These are phyloP conservation scores for Lonchura striata DNA, from an alignment of 2,113 vertebrate genomes.

Conservation along the genomic window DNA sequence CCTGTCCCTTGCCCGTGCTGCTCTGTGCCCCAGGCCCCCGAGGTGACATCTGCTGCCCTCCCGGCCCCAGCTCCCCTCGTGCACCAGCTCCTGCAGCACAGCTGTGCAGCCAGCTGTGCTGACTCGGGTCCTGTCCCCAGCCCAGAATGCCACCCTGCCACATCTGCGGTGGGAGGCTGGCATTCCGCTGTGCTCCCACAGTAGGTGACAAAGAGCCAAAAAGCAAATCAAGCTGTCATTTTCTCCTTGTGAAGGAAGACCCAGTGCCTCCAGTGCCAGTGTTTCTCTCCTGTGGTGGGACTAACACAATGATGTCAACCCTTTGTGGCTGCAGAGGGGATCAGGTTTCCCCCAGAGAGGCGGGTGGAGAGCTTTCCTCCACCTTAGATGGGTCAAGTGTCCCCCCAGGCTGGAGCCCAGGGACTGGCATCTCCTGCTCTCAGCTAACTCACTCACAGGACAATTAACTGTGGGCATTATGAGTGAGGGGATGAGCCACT, in stretches of 20 bases:
- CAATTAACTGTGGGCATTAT: neutral
- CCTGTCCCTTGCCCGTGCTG: neutral
- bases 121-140: neutral
- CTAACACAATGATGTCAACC: slow-evolving; percentile 42
- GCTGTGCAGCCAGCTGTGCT: neutral
- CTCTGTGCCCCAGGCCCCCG: neutral
- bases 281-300: neutral
- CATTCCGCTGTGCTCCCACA: neutral
- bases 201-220: slow-evolving; percentile 30
- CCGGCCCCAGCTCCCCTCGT: neutral
- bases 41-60: neutral
- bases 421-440: slow-evolving; percentile 6
- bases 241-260: slow-evolving; percentile 8
- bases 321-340: neutral
- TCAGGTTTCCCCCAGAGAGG: slow-evolving; percentile 27
- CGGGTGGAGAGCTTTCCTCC: neutral
- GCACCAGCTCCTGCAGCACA: neutral
- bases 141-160: neutral
- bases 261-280: neutral
- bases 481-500: neutral
- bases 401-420: neutral
- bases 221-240: slow-evolving; percentile 29
- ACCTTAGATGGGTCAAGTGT: slow-evolving; percentile 24
- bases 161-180: neutral
- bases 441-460: neutral